Evolutionary conservation across 2,888 invertebrate species (phyloP).

Genomic region (Caenorhabditis sinica): DNA sequence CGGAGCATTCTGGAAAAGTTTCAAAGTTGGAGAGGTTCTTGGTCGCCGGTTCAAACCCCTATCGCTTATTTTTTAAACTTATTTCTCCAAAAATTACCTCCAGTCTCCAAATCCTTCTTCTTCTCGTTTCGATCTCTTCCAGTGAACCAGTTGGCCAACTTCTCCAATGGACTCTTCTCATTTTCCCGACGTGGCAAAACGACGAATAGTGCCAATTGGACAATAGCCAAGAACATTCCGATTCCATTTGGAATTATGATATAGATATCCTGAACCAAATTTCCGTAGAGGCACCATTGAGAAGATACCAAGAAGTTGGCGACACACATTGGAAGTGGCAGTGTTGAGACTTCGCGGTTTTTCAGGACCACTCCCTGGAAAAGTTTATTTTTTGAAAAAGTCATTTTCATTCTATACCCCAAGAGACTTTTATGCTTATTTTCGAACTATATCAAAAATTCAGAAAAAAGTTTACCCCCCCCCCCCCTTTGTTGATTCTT

Average conservation of each 20-base stretch:
- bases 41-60: too few species aligned
- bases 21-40: neutral
- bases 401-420: too few species aligned
- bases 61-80: too few species aligned
- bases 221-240: conserved; percentile 88
- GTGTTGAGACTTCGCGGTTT: conserved; percentile 90
- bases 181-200: conserved; percentile 86
- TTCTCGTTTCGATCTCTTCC: conserved; percentile 43
- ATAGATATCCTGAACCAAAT: conserved; percentile 89
- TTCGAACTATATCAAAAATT: too few species aligned
- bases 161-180: conserved; percentile 58
- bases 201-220: conserved; percentile 90
- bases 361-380: conserved; percentile 89
- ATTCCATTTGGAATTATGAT: conserved; percentile 90
- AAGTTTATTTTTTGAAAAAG: conserved; percentile 11
- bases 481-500: neutral
- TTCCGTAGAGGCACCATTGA: conserved; percentile 91
- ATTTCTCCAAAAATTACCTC: too few species aligned
- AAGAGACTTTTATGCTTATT: too few species aligned
- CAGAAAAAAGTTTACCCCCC: too few species aligned
- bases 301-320: conserved; percentile 91
- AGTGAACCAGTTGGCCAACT: conserved; percentile 62
- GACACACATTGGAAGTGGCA: conserved; percentile 93
- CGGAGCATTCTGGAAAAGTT: conserved; percentile 9
- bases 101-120: conserved; percentile 48